Base-by-base conservation (phyloP, 2,113 vertebrate genomes). In the Sturnus vulgaris region DNA sequence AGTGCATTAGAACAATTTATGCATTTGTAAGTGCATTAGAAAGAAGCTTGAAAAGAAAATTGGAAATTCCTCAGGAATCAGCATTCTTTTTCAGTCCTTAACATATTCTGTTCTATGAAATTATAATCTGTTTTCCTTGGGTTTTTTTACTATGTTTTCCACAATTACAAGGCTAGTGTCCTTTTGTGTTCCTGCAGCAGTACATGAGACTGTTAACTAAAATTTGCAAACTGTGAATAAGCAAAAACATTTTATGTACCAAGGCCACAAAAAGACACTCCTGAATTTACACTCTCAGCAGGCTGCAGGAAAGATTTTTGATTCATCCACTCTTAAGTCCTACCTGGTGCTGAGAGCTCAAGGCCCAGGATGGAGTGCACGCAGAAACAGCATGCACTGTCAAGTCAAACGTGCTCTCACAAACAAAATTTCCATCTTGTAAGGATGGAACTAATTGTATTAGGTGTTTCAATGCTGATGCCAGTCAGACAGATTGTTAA, bases 21-120 rank as follows among this genome's bases (percentile, higher is more conserved):
- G 46, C 37, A 52, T 92, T 73, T 82, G 60, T 79, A 92, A 79
- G 42, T 79, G 68, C 71, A 19, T 49, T 64, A 87, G 80, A 44
- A 81, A 75, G 25, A 70, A 52, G 23, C 86, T 95, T 89, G 64
- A 88, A 87, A 94, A 88, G 87, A 90, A 80, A 89, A 83, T 33
- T 52, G 64, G 46, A 61, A 80, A 64, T 52, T 82, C 46, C 21
- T 71, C 46, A 28, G 47, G 35, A 87, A 78, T 87, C 84, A n/a
- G 86, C 72, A 28, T 64, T 82, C 63, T 83, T 86, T 80, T 80
- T 27, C 28, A 42, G 40, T 60, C 61, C 78, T 89, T 83, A 64
- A 31, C 25, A n/a, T 60, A 57, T 93, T 92, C 82, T 69, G 2
- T 60, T 61, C 42, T 22, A 72, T 82, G 57, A 91, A 93, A 81